These are phyloP conservation scores for Drosophila eohydei DNA, from an alignment of 2,888 invertebrate species.

Conservation along the genomic window DNA sequence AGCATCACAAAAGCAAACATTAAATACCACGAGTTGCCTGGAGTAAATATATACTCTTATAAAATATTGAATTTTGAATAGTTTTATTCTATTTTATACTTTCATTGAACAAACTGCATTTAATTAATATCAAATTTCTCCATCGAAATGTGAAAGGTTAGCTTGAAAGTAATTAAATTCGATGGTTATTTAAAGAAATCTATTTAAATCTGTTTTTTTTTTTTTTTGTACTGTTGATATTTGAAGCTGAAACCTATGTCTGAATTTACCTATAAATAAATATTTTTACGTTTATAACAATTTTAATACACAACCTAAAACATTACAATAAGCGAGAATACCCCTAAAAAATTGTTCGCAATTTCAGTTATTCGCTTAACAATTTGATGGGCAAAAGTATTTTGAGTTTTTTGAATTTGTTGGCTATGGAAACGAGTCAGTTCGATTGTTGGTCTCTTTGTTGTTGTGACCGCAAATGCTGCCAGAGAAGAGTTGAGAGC, in stretches of 20 bases:
- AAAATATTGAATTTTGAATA: neutral
- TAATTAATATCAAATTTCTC: too few relatives aligned
- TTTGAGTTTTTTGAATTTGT: slow-evolving; percentile 15
- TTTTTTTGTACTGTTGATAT: too few relatives aligned
- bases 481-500: slow-evolving; percentile 15
- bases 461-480: slow-evolving; percentile 18
- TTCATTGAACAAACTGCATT: neutral
- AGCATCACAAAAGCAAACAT: neutral
- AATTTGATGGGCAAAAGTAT: slow-evolving; percentile 8
- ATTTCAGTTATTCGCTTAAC: neutral
- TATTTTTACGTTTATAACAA: neutral
- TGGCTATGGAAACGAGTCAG: neutral
- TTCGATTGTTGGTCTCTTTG: slow-evolving; percentile 6
- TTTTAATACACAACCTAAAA: neutral
- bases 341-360: neutral
- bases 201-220: neutral
- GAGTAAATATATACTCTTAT: neutral
- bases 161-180: too few relatives aligned
- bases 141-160: neutral
- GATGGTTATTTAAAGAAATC: neutral
- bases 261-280: too few relatives aligned
- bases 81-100: neutral
- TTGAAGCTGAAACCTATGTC: too few relatives aligned
- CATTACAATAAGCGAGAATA: too few relatives aligned
- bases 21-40: neutral